phyloP scores from a whole-genome alignment of 2,888 invertebrate genomes.

The Notocelia uddmanniana region DNA sequence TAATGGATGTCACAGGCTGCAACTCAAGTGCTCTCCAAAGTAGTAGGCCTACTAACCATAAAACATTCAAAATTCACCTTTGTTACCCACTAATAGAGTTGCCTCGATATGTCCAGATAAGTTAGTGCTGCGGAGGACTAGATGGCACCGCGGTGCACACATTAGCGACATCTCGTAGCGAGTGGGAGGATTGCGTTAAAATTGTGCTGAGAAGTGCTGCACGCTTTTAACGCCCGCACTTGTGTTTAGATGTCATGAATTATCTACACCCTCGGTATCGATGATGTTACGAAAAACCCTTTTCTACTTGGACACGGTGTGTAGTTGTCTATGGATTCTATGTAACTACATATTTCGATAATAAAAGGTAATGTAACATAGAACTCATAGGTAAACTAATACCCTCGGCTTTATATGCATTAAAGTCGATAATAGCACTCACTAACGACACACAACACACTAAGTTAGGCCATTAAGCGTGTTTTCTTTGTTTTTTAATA shows the following conservation, averaged over 20 bases:
- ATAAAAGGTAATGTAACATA: too few relatives aligned
- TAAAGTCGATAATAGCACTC: too few relatives aligned
- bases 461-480: too few relatives aligned
- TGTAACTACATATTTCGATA: too few relatives aligned
- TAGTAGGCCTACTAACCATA: conserved; percentile 60
- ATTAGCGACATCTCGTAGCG: conserved; percentile 81
- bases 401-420: too few relatives aligned
- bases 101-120: conserved; percentile 49
- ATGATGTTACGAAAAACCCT: conserved; percentile 9
- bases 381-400: too few relatives aligned
- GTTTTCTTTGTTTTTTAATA: too few relatives aligned
- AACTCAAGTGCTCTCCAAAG: conserved; percentile 79
- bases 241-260: conserved; percentile 44
- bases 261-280: conserved; percentile 32
- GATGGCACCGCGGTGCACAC: conserved; percentile 78
- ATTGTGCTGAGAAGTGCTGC: conserved; percentile 70
- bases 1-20: conserved; percentile 84
- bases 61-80: conserved; percentile 52
- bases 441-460: too few relatives aligned
- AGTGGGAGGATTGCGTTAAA: conserved; percentile 81
- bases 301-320: too few relatives aligned
- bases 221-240: conserved; percentile 54
- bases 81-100: conserved; percentile 49
- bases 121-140: conserved; percentile 64
- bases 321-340: too few relatives aligned